phyloP scores from a whole-genome alignment of 1,140 invertebrate species.

The Zaprionus vittiger region DNA sequence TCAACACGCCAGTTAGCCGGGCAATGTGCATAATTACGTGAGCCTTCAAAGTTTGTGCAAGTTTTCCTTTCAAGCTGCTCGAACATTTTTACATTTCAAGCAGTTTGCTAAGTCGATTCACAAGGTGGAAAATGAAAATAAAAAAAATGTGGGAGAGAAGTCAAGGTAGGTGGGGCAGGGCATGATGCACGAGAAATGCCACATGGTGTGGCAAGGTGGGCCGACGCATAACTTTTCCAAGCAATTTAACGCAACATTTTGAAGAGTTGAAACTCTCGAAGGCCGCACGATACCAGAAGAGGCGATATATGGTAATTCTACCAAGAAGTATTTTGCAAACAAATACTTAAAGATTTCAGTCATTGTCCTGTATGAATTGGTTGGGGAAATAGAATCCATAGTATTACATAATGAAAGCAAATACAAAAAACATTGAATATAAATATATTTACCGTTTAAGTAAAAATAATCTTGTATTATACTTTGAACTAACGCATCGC shows the following conservation, averaged over 20 bases:
- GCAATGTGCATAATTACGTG: conserved; percentile 70
- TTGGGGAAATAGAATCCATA: not conserved
- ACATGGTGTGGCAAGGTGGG: not conserved
- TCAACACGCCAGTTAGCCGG: conserved; percentile 34
- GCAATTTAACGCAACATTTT: conserved; percentile 74
- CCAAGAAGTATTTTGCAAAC: conserved; percentile 8
- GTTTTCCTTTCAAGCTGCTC: conserved; percentile 64
- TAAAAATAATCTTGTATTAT: no score
- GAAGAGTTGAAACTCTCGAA: conserved; percentile 18
- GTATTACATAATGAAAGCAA: not conserved
- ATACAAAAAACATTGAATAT: no score
- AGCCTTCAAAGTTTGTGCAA: conserved; percentile 70
- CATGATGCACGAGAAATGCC: not conserved
- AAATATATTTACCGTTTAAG: no score
- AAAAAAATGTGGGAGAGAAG: conserved; percentile 43
- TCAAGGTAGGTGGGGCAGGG: not conserved
- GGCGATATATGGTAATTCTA: conserved; percentile 6
- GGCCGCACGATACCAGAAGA: conserved; percentile 16
- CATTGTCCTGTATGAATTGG: not conserved
- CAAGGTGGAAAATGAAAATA: conserved; percentile 50
- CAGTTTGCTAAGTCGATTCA: conserved; percentile 75
- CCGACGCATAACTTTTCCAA: conserved; percentile 71
- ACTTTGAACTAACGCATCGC: no score
- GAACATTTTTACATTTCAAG: conserved; percentile 77
- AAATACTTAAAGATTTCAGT: conserved; percentile 10